A percentile compares a stretch with the other conserved stretches of the same genome.
Evolutionary conservation across 2,888 invertebrate genomes (phyloP).

Genomic region (Coleophora deauratella): DNA sequence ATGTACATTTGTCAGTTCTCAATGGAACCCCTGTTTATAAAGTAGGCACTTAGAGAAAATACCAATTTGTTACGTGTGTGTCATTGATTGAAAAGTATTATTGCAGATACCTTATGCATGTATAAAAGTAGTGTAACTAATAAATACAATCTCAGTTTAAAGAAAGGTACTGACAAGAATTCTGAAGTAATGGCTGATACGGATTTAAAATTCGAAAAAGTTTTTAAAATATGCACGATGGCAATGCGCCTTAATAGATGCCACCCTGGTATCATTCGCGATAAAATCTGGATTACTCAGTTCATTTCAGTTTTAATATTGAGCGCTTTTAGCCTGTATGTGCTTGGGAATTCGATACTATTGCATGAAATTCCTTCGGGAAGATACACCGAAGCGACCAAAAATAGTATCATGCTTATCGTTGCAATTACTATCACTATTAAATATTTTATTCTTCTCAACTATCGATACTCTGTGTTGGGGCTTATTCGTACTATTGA

Average conservation of each 20-base stretch:
- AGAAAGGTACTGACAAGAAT: too few species aligned
- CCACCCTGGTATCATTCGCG: conserved; percentile 25
- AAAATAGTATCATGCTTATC: conserved; percentile 35
- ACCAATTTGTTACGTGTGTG: too few species aligned
- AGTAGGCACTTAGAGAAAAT: too few species aligned
- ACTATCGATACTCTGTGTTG: conserved; percentile 25
- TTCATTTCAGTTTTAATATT: conserved; percentile 18
- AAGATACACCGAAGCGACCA: conserved; percentile 34
- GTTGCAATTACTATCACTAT: conserved; percentile 31
- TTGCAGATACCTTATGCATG: too few species aligned
- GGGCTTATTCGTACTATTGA: conserved; percentile 31
- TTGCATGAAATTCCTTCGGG: conserved; percentile 28
- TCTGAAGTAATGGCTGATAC: background rate
- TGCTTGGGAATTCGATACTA: conserved; percentile 31
- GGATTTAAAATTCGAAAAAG: conserved; percentile 26
- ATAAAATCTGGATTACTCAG: conserved; percentile 25
- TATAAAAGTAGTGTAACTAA: too few species aligned
- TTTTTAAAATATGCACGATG: conserved; percentile 25
- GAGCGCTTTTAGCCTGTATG: conserved; percentile 11
- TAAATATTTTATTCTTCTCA: conserved; percentile 35
- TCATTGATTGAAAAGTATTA: too few species aligned
- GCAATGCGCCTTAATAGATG: conserved; percentile 30
- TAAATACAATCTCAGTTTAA: too few species aligned
- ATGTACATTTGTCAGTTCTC: too few species aligned
- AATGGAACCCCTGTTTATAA: too few species aligned